phyloP scores from a whole-genome alignment of 2,797 vertebrate species.

The Tolypeutes matacus region DNA sequence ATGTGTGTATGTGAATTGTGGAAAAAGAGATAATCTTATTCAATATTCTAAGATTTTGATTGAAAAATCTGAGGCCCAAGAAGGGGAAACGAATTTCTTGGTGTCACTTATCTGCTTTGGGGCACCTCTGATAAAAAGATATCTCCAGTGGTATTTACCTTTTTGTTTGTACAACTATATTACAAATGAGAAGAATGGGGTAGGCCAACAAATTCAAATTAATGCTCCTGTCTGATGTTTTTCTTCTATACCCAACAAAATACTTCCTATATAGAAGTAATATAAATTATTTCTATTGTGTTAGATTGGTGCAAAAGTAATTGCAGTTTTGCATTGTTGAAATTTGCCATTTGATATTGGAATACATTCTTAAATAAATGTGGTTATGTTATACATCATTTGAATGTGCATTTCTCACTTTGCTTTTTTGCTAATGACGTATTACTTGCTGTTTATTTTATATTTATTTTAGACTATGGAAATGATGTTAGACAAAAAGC shows the following conservation, averaged over 20 bases:
- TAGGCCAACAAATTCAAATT: not conserved
- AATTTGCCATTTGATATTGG: no score
- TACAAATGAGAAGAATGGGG: not conserved
- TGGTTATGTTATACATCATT: no score
- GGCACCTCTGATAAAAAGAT: slow-evolving; percentile 1
- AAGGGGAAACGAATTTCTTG: slow-evolving; percentile 11
- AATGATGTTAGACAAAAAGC: no score
- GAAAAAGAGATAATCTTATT: not conserved
- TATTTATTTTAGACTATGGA: not conserved
- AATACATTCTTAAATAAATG: no score
- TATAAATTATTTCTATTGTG: not conserved
- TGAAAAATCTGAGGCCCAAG: not conserved
- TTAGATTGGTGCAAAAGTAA: no score
- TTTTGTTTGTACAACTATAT: not conserved
- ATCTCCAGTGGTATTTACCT: not conserved
- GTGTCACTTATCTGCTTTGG: not conserved
- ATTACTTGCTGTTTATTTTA: not conserved
- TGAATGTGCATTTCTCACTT: no score
- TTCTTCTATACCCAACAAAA: not conserved
- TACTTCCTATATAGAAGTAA: not conserved
- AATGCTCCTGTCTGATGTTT: not conserved
- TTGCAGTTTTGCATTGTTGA: no score
- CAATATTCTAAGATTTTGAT: not conserved
- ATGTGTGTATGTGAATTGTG: not conserved
- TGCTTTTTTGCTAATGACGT: no score